phyloP scores from a whole-genome alignment of 2,113 vertebrate species.

The Lepus europaeus region DNA sequence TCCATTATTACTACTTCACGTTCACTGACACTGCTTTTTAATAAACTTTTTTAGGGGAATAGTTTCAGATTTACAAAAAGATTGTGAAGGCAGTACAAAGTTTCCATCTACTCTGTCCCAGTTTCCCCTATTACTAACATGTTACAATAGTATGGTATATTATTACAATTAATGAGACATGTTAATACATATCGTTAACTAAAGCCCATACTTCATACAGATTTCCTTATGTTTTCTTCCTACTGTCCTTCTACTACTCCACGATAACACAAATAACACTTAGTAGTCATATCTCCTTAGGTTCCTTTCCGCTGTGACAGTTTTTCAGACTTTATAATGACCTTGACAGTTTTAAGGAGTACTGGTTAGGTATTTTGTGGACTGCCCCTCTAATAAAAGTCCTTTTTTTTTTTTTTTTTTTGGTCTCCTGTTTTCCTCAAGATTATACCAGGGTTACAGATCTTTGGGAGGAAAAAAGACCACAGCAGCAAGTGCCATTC shows the following conservation, averaged over 20 bases:
- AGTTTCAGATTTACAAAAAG: neutral
- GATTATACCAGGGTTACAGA: neutral
- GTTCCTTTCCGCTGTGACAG: neutral
- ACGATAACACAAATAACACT: neutral
- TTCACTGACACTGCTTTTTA: neutral
- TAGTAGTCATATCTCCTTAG: neutral
- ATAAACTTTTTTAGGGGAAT: neutral
- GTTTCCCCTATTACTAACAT: neutral
- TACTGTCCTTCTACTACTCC: neutral
- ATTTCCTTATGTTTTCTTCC: neutral
- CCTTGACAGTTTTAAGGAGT: neutral
- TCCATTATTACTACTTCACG: neutral
- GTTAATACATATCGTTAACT: neutral
- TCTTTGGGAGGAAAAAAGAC: neutral
- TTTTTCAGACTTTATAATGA: neutral
- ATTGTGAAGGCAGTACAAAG: neutral
- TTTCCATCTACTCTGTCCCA: neutral
- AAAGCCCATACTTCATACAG: neutral
- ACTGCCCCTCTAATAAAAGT: neutral
- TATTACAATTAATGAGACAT: neutral
- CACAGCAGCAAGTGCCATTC: neutral
- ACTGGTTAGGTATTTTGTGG: neutral
- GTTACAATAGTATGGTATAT: neutral
- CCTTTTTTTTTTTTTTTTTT: neutral
- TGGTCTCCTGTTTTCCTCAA: neutral